Evolutionary conservation across 2,888 invertebrate genomes (phyloP).

Genomic region (Cantharis rufa): DNA sequence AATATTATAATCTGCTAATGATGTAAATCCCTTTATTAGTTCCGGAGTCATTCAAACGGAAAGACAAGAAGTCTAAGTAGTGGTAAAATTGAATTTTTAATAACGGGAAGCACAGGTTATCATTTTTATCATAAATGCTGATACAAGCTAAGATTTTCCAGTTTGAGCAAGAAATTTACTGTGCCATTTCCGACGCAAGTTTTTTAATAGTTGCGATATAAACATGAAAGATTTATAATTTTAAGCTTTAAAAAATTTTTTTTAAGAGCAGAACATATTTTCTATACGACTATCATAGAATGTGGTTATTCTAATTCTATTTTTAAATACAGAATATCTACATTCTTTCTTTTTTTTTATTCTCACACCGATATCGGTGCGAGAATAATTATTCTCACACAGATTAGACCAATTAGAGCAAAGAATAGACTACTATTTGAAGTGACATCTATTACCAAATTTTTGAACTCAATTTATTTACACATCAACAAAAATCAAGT

Average conservation of each 20-base stretch:
- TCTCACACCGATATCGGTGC: no score
- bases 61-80: neutral
- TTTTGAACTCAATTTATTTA: no score
- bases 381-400: no score
- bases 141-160: neutral
- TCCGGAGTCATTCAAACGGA: neutral
- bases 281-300: no score
- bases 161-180: neutral
- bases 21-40: slow-evolving; percentile 1
- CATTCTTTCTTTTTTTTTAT: no score
- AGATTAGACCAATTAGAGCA: no score
- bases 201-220: neutral
- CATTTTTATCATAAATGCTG: neutral
- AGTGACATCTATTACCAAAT: no score
- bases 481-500: no score
- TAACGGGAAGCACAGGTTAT: neutral
- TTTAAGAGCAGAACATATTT: neutral
- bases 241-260: neutral
- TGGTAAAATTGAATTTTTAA: neutral
- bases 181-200: neutral
- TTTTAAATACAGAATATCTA: no score
- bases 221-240: neutral
- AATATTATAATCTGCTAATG: slow-evolving; percentile 3
- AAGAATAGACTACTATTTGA: no score
- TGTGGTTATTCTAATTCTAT: no score